Conservation (phyloP, 2,797 vertebrate genomes). For the Gymnodraco acuticeps region DNA sequence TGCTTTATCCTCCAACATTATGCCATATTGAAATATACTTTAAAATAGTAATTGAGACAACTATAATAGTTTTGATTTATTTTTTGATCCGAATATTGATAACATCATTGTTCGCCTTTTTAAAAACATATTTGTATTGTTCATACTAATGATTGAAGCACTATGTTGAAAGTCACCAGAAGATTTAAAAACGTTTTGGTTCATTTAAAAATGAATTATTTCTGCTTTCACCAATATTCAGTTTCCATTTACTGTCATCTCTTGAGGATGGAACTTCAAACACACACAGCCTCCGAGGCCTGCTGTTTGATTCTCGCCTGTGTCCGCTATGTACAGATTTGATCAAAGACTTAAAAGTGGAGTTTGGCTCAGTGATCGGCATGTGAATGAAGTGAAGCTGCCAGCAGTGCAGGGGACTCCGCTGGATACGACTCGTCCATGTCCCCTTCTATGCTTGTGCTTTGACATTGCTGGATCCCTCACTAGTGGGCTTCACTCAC, state of each 20-base stretch:
- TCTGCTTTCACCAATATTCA: not conserved
- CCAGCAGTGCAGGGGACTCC: not conserved
- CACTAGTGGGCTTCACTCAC: constrained; percentile 6
- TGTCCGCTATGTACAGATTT: constrained; percentile 13
- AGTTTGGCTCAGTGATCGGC: not conserved
- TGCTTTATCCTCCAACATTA: too few relatives aligned
- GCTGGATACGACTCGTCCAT: constrained; percentile 2
- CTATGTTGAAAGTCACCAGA: not conserved
- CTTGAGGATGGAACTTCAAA: constrained; percentile 5
- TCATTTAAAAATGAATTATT: not conserved
- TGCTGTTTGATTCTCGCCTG: not conserved
- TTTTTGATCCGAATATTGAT: too few relatives aligned
- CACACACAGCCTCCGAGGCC: not conserved
- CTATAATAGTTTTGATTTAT: too few relatives aligned
- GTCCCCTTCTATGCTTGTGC: constrained; percentile 14
- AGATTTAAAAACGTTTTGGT: constrained; percentile 1
- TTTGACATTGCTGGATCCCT: constrained; percentile 24
- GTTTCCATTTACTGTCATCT: not conserved
- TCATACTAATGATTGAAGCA: not conserved
- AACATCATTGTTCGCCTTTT: not conserved
- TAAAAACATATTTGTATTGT: not conserved
- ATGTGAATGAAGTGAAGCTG: constrained; percentile 14
- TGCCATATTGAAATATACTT: too few relatives aligned
- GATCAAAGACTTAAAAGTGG: constrained; percentile 41
- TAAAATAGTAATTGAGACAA: too few relatives aligned